Base-by-base conservation (phyloP, 2,113 vertebrate species). In the Suncus etruscus region DNA sequence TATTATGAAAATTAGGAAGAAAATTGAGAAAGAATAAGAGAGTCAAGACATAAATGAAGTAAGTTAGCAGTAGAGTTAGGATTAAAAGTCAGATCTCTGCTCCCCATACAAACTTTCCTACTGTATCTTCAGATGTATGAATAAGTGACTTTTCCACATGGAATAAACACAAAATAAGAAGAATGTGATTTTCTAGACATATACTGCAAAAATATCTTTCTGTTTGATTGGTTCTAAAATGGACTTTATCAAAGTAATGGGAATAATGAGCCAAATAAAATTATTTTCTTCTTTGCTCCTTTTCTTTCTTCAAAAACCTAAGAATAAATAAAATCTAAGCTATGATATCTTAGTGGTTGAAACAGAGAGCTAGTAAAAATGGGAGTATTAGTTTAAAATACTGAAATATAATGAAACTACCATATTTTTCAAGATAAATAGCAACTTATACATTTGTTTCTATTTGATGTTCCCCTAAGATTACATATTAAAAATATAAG, bases 301-400 rank as follows among this genome's bases (percentile, higher is more conserved):
- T 72, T 69, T 16, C 12, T 18, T 63, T 9, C 18, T 61, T 31
- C 83, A 3, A 32, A 54, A 94, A 73, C 31, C 39, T 39, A 4
- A 74, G 11, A 8, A 89, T 90, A 94, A 39, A 47, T 58, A 74
- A 85, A 58, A 6, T 45, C 5, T 72, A 82, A 4, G 32, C 9
- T 48, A 91, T 31, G 84, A 90, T 50, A 80, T 6, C 11, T 83
- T n/a, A 91, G 29, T 74, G 47, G n/a, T 50, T 87, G 48, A 90
- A 73, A 31, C 58, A 79, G 63, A 84, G 32, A 91, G 29, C 54
- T 29, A 45, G 48, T 5, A 87, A 85, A 24, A 0, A 63, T 89
- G 32, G 11, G 76, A 31, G 24, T 14, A 45, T 72, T 90, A 39
- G 20, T 93, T 87, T 74, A 89, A 87, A 79, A n/a, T 68, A 50